Base-by-base conservation (phyloP, 2,888 invertebrate species). In the Piscicola geometra region DNA sequence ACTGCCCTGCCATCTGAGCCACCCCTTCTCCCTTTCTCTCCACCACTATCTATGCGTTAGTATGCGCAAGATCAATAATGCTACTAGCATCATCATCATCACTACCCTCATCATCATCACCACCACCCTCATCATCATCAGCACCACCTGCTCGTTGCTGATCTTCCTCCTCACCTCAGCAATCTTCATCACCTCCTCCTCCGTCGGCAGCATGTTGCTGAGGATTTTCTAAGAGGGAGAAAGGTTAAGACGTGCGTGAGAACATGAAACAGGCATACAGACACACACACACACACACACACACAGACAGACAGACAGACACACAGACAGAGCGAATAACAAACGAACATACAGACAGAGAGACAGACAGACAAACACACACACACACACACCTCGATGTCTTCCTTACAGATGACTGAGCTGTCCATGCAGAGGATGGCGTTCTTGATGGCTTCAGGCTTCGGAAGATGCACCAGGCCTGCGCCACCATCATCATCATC, bases 401-500 rank as follows among this genome's bases (percentile, higher is more conserved):
- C 96, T 86, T 99, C 99, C 81, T 96, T 89, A 81, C 96, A 98
- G 86, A 99, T 93, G 66, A 99, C 94, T 0, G 96, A 93, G 0
- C 93, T 93, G 85, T 99, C 99, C 96, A 99, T 99, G 87, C 99
- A 99, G 85, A 99, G 88, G 74, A 88, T 88, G 33, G 98, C 99
- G n/a, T 95, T 93, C 85, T 97, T 98, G 79, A 99, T 99, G 3
- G 97, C 94, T 79, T 96, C 90, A 0, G 97, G 94, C 0, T 97
- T 97, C 0, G 99, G 99, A 79, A 99, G 88, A 47, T 66, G 71
- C 35, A 71, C 60, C 64, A 71, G 25, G 12, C 56, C 52, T 32
- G 72, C 28, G 72, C 32, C 30, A 64, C 30, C n/a, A 64, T 28
- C 21, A 28, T 64, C 64, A 64, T 64, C 64, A 64, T 30, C 30